Conservation (phyloP, 2,797 vertebrate genomes). For the Myripristis jacobus region DNA sequence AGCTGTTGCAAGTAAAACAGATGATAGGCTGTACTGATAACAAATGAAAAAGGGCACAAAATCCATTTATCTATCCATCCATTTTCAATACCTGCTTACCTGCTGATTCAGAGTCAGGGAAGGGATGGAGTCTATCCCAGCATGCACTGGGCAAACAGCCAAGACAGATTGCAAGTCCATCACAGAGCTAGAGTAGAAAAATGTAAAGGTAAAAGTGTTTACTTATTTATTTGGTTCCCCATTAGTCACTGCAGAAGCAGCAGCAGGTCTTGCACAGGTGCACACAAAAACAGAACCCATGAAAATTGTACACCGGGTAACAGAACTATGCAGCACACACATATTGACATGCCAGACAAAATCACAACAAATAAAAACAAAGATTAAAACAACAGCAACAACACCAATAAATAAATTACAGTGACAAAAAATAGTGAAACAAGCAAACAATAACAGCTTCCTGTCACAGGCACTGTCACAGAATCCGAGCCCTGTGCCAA, state of each 20-base stretch:
- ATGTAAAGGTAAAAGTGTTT: neutral
- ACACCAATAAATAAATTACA: neutral
- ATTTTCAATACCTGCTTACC: no score
- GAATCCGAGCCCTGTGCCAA: conserved; percentile 55
- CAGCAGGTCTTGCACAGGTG: neutral
- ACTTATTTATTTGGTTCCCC: conserved; percentile 1
- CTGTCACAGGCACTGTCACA: conserved; percentile 22
- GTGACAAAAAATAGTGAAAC: neutral
- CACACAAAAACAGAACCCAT: no score
- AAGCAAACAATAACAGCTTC: conserved; percentile 24
- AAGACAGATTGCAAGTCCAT: no score
- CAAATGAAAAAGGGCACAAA: neutral
- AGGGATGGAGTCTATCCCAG: no score
- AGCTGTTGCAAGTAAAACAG: no score
- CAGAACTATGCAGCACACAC: neutral
- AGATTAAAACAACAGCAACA: neutral
- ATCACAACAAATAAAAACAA: neutral
- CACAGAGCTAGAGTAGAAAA: no score
- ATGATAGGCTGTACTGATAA: no score
- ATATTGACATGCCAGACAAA: neutral
- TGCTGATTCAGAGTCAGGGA: no score
- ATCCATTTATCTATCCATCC: no score
- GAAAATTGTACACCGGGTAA: neutral
- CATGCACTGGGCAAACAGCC: no score
- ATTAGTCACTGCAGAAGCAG: neutral